phyloP scores from a whole-genome alignment of 2,797 vertebrate genomes.

The Hippoglossus hippoglossus region DNA sequence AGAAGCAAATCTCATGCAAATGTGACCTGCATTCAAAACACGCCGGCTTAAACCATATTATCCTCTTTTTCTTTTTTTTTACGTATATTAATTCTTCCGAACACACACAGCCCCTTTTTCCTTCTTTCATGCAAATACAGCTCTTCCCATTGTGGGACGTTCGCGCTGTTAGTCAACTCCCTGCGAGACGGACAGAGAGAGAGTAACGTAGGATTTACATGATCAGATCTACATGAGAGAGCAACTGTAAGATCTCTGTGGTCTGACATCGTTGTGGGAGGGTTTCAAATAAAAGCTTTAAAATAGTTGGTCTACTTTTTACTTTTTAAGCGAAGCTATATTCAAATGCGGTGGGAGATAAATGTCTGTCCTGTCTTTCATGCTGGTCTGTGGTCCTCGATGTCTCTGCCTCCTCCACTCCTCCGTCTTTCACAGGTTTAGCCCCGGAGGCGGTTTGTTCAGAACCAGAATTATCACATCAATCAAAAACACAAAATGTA shows the following conservation, averaged over 20 bases:
- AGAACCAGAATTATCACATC: conserved; percentile 79
- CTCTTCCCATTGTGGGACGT: neutral
- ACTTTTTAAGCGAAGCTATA: conserved; percentile 11
- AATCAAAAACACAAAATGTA: conserved; percentile 66
- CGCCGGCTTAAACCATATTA: neutral
- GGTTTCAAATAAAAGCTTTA: neutral
- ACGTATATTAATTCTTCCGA: too few species aligned
- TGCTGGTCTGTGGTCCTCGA: conserved; percentile 34
- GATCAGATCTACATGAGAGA: neutral
- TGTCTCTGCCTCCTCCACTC: neutral
- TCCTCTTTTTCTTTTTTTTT: neutral
- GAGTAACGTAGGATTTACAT: neutral
- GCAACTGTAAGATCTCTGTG: neutral
- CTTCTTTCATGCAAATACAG: neutral
- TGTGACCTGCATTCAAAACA: conserved; percentile 40
- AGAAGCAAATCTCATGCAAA: conserved; percentile 72
- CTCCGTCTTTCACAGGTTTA: conserved; percentile 30
- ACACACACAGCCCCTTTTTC: too few species aligned
- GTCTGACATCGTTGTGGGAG: neutral
- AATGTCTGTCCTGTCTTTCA: conserved; percentile 38
- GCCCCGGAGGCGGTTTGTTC: conserved; percentile 57
- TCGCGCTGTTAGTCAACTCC: conserved; percentile 21
- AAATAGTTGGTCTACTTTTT: conserved; percentile 25
- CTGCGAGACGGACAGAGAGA: conserved; percentile 19
- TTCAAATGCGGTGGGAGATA: conserved; percentile 28